phyloP scores from a whole-genome alignment of 2,888 invertebrate genomes.

The Brachylomia viminalis region DNA sequence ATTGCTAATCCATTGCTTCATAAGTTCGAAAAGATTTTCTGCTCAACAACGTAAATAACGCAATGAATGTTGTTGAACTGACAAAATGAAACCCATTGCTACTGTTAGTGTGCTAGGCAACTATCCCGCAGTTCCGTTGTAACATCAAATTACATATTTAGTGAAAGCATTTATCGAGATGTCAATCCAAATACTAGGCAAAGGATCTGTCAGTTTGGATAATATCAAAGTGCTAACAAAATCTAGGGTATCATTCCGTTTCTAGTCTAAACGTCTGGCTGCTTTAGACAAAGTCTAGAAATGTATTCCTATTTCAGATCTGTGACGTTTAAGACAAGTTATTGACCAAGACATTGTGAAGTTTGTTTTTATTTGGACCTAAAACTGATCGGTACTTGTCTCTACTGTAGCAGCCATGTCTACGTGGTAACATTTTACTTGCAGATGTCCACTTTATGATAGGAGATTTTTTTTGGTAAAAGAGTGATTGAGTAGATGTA shows the following conservation, averaged over 20 bases:
- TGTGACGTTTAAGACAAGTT: slow-evolving; percentile 48
- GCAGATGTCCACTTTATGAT: background rate
- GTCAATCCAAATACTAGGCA: slow-evolving; percentile 46
- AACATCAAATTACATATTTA: slow-evolving; percentile 26
- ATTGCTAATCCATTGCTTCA: too few species aligned
- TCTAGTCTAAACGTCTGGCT: slow-evolving; percentile 26
- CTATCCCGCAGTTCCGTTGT: background rate
- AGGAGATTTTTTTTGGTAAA: background rate
- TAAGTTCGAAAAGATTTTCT: too few species aligned
- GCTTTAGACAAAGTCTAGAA: slow-evolving; percentile 39
- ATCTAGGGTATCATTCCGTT: slow-evolving; percentile 49
- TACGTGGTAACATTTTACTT: background rate
- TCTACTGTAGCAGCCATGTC: background rate
- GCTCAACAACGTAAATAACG: too few species aligned
- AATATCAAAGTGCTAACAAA: slow-evolving; percentile 37
- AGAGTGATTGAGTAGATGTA: background rate
- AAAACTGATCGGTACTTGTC: background rate
- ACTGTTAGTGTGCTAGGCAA: too few species aligned
- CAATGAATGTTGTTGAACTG: too few species aligned
- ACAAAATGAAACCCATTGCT: too few species aligned
- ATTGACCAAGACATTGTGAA: slow-evolving; percentile 21
- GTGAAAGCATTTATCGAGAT: slow-evolving; percentile 49
- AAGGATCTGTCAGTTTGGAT: slow-evolving; percentile 40
- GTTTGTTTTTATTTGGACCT: slow-evolving; percentile 25
- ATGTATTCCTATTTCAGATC: slow-evolving; percentile 40